Percentiles rank a stretch among this genome's conserved stretches.
These are phyloP conservation scores for Uropsilus gracilis DNA, from an alignment of 2,113 vertebrate genomes.

Conservation along the genomic window DNA sequence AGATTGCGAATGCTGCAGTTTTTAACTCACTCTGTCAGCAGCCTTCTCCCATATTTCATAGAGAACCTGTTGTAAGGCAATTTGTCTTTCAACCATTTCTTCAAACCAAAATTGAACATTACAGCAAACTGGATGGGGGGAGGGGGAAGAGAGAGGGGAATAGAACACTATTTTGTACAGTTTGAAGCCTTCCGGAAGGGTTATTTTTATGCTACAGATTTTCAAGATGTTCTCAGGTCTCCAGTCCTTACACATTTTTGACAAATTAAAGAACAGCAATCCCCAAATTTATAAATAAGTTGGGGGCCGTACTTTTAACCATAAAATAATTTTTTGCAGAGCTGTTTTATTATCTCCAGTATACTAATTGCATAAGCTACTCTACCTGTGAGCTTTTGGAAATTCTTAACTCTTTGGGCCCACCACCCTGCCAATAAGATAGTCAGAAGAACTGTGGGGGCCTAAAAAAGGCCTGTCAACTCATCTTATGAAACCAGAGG, in stretches of 20 bases:
- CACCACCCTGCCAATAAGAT: not conserved
- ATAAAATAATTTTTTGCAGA: slow-evolving; percentile 12
- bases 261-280: slow-evolving; percentile 52
- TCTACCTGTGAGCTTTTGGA: not conserved
- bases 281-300: slow-evolving; percentile 20
- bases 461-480: not conserved
- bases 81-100: slow-evolving; percentile 78
- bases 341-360: not conserved
- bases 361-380: not conserved
- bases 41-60: slow-evolving; percentile 65
- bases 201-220: slow-evolving; percentile 62
- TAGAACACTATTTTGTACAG: slow-evolving; percentile 4
- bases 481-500: not conserved
- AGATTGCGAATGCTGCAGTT: slow-evolving; percentile 69
- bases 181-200: slow-evolving; percentile 43
- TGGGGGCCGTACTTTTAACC: not conserved
- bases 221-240: slow-evolving; percentile 50
- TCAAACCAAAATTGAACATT: slow-evolving; percentile 74
- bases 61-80: slow-evolving; percentile 74
- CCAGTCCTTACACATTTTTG: slow-evolving; percentile 30
- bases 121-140: slow-evolving; percentile 44
- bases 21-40: slow-evolving; percentile 71
- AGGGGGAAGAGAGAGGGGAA: not conserved
- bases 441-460: not conserved
- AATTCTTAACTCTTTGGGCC: not conserved